Conservation (phyloP, 1,140 invertebrate species). For the Eupeodes corollae region DNA sequence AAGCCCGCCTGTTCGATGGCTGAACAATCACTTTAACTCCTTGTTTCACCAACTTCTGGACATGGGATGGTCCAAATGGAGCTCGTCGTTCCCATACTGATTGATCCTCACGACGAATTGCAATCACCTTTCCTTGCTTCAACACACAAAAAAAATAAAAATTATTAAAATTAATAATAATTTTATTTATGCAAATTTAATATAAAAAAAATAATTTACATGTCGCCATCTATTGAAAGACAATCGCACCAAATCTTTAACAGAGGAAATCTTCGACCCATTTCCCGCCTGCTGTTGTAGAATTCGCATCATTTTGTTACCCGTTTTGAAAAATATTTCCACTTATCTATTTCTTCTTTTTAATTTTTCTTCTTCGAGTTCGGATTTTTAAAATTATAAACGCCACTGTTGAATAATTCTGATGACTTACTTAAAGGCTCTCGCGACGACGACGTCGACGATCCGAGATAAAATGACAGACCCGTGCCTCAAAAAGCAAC, state of each 20-base stretch:
- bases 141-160: background rate
- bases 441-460: too few species aligned
- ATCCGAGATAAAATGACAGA: too few species aligned
- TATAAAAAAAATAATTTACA: slow-evolving; percentile 15
- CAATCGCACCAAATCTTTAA: slow-evolving; percentile 6
- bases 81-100: slow-evolving; percentile 97
- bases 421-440: too few species aligned
- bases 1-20: slow-evolving; percentile 92
- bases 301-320: slow-evolving; percentile 10
- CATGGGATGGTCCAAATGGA: slow-evolving; percentile 85
- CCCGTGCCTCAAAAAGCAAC: too few species aligned
- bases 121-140: slow-evolving; percentile 54
- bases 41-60: slow-evolving; percentile 69
- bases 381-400: too few species aligned
- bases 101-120: slow-evolving; percentile 84
- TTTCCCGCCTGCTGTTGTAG: slow-evolving; percentile 7
- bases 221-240: slow-evolving; percentile 13
- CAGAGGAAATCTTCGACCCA: background rate
- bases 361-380: too few species aligned
- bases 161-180: background rate
- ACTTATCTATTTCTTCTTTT: background rate
- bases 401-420: too few species aligned
- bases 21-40: slow-evolving; percentile 95
- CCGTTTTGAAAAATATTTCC: background rate
- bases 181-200: background rate